Conservation (phyloP, 2,113 vertebrate species). For the Helogale parvula region DNA sequence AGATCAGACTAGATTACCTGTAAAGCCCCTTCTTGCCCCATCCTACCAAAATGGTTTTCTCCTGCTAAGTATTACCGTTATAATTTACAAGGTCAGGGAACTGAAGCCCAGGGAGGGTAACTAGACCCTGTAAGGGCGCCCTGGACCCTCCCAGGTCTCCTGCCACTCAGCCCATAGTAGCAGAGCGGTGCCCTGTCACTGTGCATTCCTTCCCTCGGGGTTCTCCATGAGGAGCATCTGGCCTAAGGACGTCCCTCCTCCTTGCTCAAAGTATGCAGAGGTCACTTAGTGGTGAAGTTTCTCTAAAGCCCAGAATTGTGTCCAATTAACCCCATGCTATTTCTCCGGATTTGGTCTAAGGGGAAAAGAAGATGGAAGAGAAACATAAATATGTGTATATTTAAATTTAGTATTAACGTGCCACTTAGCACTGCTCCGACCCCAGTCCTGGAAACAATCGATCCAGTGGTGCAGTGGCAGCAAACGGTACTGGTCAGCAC, state of each 20-base stretch:
- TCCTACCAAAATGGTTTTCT: neutral
- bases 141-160: neutral
- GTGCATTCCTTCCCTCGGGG: rapidly evolving
- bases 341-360: neutral
- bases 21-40: neutral
- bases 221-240: neutral
- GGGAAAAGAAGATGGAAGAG: neutral
- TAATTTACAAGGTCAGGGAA: neutral
- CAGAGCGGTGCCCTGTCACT: neutral
- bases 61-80: neutral
- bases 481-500: neutral
- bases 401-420: neutral
- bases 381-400: neutral
- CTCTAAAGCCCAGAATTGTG: neutral
- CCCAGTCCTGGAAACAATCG: neutral
- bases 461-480: neutral
- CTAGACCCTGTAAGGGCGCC: neutral
- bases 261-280: neutral
- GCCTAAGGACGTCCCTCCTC: neutral
- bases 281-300: neutral
- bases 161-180: rapidly evolving
- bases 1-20: neutral
- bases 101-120: neutral
- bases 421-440: neutral
- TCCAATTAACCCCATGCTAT: neutral